Evolutionary conservation across 2,888 invertebrate species (phyloP), one percentile per base, ranked within the genome.

Genomic region (Holacanthella duospinosa): DNA sequence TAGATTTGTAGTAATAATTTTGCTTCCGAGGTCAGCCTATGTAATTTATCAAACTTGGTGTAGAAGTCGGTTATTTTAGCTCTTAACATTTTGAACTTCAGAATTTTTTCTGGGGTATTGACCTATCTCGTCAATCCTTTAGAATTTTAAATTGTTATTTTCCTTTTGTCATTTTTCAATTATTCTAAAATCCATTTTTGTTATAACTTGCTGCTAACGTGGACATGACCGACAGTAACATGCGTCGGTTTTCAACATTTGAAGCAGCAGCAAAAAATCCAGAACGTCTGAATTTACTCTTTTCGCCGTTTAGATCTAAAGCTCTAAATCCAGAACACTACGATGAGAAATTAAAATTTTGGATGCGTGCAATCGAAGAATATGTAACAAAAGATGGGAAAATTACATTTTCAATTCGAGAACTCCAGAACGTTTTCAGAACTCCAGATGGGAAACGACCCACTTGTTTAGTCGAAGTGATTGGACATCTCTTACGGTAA

Each of bases 281-380:
- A 1, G 70, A 69, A 26, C 61, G 70, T 9, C 43, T 71, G n/a
- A 66, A 64, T 56, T 67, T 69, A 1, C 54, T 71, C 3, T 71
- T 63, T 60, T 69, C 69, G 1, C 71, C 71, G 0, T 68, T 71
- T 29, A 63, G 71, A 25, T 60, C 67, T 1, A 58, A 62, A 26
- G 59, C 60, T 16, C 28, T 69, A 1, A 71, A 71, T 57, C 70
- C 71, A 12, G 70, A 71, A 55, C 65, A 67, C 53, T 71, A 68
- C 44, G 69, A 68, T 19, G 62, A 66, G 26, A 71, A 71, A 56
- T 29, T 68, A 55, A 68, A 66, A 36, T 71, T 71, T 65, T 71
- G 71, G 71, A 25, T 61, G 19, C 69, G 65, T 29, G 63, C 66
- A 24, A 64, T 71, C 4, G 64, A 69, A 29, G 71, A 71, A 24